Percentiles rank a stretch among this genome's conserved stretches.
Conservation (phyloP, 2,797 vertebrate genomes). For the Cercopithecus neglectus region DNA sequence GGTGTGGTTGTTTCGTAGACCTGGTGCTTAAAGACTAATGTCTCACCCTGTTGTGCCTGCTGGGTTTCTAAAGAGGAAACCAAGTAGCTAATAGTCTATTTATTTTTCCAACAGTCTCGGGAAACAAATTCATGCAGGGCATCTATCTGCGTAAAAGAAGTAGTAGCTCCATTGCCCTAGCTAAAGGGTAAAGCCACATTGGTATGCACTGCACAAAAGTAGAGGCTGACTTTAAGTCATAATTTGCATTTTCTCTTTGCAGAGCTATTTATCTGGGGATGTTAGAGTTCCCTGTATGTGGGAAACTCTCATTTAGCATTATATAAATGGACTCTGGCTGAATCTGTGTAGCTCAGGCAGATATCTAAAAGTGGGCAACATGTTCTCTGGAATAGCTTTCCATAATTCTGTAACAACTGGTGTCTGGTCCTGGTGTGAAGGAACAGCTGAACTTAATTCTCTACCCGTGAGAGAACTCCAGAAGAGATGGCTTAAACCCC, state of each 20-base stretch:
- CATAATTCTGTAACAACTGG: neutral
- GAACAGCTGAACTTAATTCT: neutral
- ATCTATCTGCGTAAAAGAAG: neutral
- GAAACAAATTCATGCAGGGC: neutral
- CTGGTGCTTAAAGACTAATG: neutral
- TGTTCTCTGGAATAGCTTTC: neutral
- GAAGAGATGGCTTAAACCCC: neutral
- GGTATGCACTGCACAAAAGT: neutral
- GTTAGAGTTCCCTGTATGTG: constrained; percentile 12
- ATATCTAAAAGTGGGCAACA: neutral
- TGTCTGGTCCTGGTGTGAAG: neutral
- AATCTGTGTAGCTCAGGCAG: neutral
- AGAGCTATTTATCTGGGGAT: constrained; percentile 38
- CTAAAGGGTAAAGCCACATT: neutral
- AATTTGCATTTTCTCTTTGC: constrained; percentile 55
- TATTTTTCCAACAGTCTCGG: neutral
- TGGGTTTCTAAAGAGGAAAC: neutral
- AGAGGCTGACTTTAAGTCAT: neutral
- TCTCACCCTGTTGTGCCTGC: neutral
- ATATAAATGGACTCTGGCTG: constrained; percentile 8
- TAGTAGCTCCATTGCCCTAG: neutral
- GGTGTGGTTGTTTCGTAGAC: neutral
- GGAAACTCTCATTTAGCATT: neutral
- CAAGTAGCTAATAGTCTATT: neutral
- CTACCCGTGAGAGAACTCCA: neutral